Evolutionary conservation across 2,113 vertebrate species (phyloP), one percentile per base, ranked within the genome.

Genomic region (Coptodon rendalli): DNA sequence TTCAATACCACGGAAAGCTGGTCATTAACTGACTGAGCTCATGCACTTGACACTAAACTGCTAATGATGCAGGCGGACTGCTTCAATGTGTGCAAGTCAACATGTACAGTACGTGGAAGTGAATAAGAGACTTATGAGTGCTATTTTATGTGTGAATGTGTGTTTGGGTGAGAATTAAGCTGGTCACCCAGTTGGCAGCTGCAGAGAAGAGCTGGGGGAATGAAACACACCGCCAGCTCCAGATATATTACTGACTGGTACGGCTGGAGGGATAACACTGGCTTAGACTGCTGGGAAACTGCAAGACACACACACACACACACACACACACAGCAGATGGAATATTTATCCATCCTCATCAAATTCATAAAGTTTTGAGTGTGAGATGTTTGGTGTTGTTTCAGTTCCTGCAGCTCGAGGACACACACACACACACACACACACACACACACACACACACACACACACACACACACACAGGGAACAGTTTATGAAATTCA

Each of bases 321-420:
- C 24, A n/a, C 16, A 66, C 63, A 54, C 31, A 85, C 82, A 83
- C 85, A 89, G 86, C 95, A 95, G 95, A 96, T 96, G 95, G 94
- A 95, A 95, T 95, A 96, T 95, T 94, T 94, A 94, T 94, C 93
- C 88, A 19, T 89, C 89, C 92, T 95, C 93, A 92, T 94, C 90
- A 94, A 95, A 96, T 95, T 93, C 93, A 89, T 91, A 93, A 95
- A 95, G 93, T 95, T 95, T 95, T 90, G 85, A 90, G 92, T 94
- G 86, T 71, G 86, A 91, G 88, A 92, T 90, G 92, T 91, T 93
- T 94, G 89, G 90, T 94, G 93, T 87, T 86, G 81, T 89, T 93
- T 93, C 83, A 80, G 90, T 91, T 87, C 87, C 91, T 89, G 90
- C 86, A 92, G 91, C 91, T 84, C 66, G 71, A 86, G 71, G 59